Percentiles rank a stretch among this genome's conserved stretches.
phyloP scores from a whole-genome alignment of 2,888 invertebrate genomes.

The Hedychridium roseum region DNA sequence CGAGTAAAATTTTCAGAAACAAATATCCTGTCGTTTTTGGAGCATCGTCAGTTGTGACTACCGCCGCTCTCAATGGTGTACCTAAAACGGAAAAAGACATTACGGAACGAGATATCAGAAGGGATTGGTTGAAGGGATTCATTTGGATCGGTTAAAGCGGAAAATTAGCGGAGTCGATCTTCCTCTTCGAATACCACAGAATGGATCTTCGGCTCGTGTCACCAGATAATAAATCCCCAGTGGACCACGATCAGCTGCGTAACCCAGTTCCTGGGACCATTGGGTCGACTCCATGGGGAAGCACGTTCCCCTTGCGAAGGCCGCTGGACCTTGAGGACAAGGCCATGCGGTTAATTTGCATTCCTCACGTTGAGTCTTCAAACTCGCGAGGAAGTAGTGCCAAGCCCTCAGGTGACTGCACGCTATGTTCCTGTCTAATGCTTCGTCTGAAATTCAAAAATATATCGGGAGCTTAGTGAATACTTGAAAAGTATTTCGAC shows the following conservation, averaged over 20 bases:
- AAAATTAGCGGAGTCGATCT: slow-evolving; percentile 3
- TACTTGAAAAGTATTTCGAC: not conserved
- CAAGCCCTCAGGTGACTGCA: slow-evolving; percentile 70
- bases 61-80: slow-evolving; percentile 65
- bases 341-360: slow-evolving; percentile 68
- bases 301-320: slow-evolving; percentile 67
- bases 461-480: too few species aligned
- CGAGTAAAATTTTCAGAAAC: slow-evolving; percentile 61
- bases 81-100: slow-evolving; percentile 55
- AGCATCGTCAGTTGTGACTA: slow-evolving; percentile 63
- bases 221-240: slow-evolving; percentile 68
- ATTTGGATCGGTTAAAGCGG: not conserved
- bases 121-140: not conserved
- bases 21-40: slow-evolving; percentile 64
- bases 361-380: slow-evolving; percentile 56
- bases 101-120: not conserved
- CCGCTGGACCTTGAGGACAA: slow-evolving; percentile 65
- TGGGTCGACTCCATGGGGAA: slow-evolving; percentile 63
- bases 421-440: slow-evolving; percentile 65
- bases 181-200: slow-evolving; percentile 65
- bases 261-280: slow-evolving; percentile 58
- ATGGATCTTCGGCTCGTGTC: slow-evolving; percentile 65
- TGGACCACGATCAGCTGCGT: slow-evolving; percentile 50
- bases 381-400: slow-evolving; percentile 66
- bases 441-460: slow-evolving; percentile 62